Evolutionary conservation across 2,797 vertebrate species (phyloP).

Genomic region (Muscicapa comitata): DNA sequence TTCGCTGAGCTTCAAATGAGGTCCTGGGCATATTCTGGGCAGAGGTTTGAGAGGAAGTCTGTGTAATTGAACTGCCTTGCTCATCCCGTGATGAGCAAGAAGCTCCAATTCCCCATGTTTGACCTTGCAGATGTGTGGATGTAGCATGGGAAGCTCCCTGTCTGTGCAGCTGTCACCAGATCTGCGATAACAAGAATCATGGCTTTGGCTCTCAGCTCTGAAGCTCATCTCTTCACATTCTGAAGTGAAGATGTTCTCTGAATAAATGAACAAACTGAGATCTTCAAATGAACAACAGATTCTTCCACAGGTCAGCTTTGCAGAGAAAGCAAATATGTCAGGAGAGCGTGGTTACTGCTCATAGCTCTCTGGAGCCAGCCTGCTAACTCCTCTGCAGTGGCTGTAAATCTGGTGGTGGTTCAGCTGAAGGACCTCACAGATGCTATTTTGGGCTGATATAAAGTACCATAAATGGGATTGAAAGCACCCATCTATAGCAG

Average conservation of each 20-base stretch:
- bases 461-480: conserved; percentile 48
- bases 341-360: conserved; percentile 12
- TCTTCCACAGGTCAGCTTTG: conserved; percentile 49
- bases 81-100: background rate
- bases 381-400: conserved; percentile 29
- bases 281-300: conserved; percentile 27
- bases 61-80: background rate
- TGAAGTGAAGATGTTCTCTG: background rate
- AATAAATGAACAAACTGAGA: conserved; percentile 25
- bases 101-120: background rate
- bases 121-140: background rate
- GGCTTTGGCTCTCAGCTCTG: background rate
- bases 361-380: conserved; percentile 50
- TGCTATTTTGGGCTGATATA: conserved; percentile 44
- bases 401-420: conserved; percentile 54
- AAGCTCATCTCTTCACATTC: background rate
- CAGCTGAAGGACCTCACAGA: conserved; percentile 22
- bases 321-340: conserved; percentile 61
- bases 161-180: background rate
- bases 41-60: background rate
- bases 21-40: background rate
- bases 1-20: background rate
- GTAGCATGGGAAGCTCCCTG: background rate
- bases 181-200: background rate
- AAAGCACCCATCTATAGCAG: conserved; percentile 30